phyloP scores from a whole-genome alignment of 1,140 invertebrate species.

The Drosophila nebulosa region DNA sequence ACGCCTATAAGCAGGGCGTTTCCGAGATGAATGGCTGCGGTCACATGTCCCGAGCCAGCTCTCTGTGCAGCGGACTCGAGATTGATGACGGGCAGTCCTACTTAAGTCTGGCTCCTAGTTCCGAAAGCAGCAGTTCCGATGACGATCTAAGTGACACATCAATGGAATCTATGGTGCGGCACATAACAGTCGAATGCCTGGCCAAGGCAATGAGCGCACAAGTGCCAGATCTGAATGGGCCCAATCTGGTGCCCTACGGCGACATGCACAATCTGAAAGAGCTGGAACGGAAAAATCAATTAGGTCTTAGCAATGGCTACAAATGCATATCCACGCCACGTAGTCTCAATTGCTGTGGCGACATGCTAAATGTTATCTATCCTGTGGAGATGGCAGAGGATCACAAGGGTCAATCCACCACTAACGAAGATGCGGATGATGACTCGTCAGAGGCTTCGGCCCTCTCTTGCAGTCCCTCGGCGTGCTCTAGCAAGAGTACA shows the following conservation, averaged over 20 bases:
- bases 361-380: conserved; percentile 30
- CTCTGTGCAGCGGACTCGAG: neutral
- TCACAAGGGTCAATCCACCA: neutral
- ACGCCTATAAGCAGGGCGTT: conserved; percentile 14
- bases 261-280: conserved; percentile 62
- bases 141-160: conserved; percentile 54
- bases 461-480: conserved; percentile 9
- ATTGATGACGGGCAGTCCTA: conserved; percentile 34
- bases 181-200: conserved; percentile 48
- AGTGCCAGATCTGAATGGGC: conserved; percentile 46
- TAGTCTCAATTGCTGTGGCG: conserved; percentile 43
- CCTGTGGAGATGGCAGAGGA: conserved; percentile 11
- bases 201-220: conserved; percentile 48
- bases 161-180: conserved; percentile 53
- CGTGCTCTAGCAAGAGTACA: conserved; percentile 11
- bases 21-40: conserved; percentile 3
- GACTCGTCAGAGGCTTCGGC: conserved; percentile 6
- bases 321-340: conserved; percentile 4
- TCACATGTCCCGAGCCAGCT: conserved; percentile 14
- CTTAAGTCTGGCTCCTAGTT: conserved; percentile 27
- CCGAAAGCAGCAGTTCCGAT: conserved; percentile 32
- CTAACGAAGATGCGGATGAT: neutral
- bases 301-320: conserved; percentile 31
- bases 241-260: conserved; percentile 63
- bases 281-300: conserved; percentile 25